A percentile compares a stretch with the other conserved stretches of the same genome.
phyloP scores from a whole-genome alignment of 2,888 invertebrate genomes.

The Chaetoderma sp. region DNA sequence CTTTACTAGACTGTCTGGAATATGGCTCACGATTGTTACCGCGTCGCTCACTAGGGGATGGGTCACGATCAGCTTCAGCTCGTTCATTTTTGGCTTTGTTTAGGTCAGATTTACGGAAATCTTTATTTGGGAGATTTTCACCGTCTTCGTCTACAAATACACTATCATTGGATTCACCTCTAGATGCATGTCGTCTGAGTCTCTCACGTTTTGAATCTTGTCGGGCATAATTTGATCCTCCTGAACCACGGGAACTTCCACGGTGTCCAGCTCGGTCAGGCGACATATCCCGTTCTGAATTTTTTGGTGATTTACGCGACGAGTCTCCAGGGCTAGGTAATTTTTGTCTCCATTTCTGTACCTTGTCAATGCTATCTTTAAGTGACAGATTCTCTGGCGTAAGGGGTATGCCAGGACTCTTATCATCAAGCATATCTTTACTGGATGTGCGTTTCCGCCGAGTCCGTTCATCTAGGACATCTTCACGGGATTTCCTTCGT shows the following conservation, averaged over 20 bases:
- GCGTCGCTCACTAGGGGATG: neutral
- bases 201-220: slow-evolving; percentile 28
- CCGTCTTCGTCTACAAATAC: slow-evolving; percentile 46
- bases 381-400: slow-evolving; percentile 61
- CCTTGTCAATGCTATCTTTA: slow-evolving; percentile 67
- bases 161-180: slow-evolving; percentile 50
- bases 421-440: neutral
- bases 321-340: slow-evolving; percentile 43
- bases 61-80: slow-evolving; percentile 26
- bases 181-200: slow-evolving; percentile 40
- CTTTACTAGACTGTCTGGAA: slow-evolving; percentile 23
- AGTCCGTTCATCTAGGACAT: slow-evolving; percentile 53
- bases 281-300: slow-evolving; percentile 21
- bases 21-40: neutral
- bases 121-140: slow-evolving; percentile 74
- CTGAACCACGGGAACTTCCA: too few species aligned
- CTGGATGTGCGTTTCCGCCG: slow-evolving; percentile 30
- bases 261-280: slow-evolving; percentile 24
- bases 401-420: slow-evolving; percentile 39
- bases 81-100: slow-evolving; percentile 75
- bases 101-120: slow-evolving; percentile 80
- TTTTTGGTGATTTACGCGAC: slow-evolving; percentile 28
- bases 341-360: slow-evolving; percentile 64
- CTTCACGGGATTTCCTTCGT: slow-evolving; percentile 48
- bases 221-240: slow-evolving; percentile 1